Evolutionary conservation across 2,113 vertebrate genomes (phyloP).

Genomic region (Microtus pennsylvanicus): DNA sequence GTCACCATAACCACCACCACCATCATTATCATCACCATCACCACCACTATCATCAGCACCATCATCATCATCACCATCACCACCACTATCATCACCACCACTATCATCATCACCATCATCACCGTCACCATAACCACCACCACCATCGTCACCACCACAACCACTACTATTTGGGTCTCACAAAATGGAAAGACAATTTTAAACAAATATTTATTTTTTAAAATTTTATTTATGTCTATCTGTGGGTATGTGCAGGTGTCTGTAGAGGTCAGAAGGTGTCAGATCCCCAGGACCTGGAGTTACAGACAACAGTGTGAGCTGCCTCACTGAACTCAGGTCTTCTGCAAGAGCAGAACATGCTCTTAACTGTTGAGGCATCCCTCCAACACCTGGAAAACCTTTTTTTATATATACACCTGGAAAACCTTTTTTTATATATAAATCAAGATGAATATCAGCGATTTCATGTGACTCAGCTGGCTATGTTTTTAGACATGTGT

Average conservation of each 20-base stretch:
- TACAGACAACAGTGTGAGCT: background rate
- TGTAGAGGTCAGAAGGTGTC: background rate
- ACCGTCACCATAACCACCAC: background rate
- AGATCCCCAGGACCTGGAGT: background rate
- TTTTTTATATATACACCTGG: background rate
- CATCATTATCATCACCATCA: background rate
- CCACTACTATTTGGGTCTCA: background rate
- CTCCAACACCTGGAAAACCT: background rate
- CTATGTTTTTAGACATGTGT: background rate
- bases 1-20: too few relatives aligned
- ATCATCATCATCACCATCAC: background rate
- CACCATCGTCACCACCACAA: background rate
- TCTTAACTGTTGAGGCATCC: background rate
- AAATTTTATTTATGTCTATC: background rate
- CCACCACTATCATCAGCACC: background rate
- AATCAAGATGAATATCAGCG: background rate
- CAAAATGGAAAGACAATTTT: background rate
- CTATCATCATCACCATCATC: background rate
- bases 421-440: background rate
- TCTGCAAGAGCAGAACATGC: background rate
- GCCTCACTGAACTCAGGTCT: background rate
- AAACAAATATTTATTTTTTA: background rate
- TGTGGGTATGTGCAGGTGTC: background rate
- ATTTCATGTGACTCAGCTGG: background rate
- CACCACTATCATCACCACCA: background rate